Evolutionary conservation across 2,797 vertebrate species (phyloP), one percentile per base, ranked within the genome.

Genomic region (Mormyrus proboscirostris): DNA sequence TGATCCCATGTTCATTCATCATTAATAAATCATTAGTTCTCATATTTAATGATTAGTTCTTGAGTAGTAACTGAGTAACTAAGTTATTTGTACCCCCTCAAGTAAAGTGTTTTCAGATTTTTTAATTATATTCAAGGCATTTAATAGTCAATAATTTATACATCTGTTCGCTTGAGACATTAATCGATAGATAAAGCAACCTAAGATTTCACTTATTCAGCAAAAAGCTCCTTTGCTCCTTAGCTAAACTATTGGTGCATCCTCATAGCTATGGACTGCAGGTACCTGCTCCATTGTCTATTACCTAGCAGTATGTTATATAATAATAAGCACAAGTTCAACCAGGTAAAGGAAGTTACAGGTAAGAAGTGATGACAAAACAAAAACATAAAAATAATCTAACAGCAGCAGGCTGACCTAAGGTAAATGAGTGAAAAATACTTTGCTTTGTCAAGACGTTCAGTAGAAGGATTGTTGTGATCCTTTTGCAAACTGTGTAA

Each of bases 71-170:
- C 65, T 73, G 29, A 73, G 62, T 69, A 69, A 69, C 59, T 65
- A 69, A 69, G 69, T 16, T 73, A 73, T 73, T 73, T 73, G 22
- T 65, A 14, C 69, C 29, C 12, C 25, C 33, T 73, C 33, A 73
- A 73, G 65, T 41, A 41, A 73, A 41, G 12, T 19, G 69, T 73
- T 73, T 38, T 33, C 14, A 47, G 19, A 19, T 82, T 82, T 82
- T 47, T 22, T 3, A 47, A 47, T 82, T 47, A 47, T 82, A 47
- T 16, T 82, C 19, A 82, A 22, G 33, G 76, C 76, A 82, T 3
- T 33, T 82, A 82, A 47, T 47, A n/a, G 76, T 82, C 41, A 44
- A 82, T 82, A 82, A 82, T 82, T 22, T 82, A 79, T 73, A 73
- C 29, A 73, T 82, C 8, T 82, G 16, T 44, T 82, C 1, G 0